Evolutionary conservation across 2,888 invertebrate species (phyloP), one percentile per base, ranked within the genome.

Genomic region (Corbicula japonica): DNA sequence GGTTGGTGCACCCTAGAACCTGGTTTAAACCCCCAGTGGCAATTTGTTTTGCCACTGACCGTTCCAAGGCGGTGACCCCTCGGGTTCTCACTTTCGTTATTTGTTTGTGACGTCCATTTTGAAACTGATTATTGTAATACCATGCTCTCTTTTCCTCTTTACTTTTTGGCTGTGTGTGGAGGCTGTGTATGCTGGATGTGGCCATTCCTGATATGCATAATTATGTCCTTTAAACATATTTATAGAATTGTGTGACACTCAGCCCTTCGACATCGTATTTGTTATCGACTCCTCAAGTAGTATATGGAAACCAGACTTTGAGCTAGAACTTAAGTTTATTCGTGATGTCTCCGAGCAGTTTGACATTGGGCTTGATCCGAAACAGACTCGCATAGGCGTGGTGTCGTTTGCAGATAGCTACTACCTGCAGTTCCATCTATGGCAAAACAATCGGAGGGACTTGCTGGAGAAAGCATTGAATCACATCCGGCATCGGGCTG

Each of bases 261-360:
- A 78, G 32, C 56, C 76, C 1, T 73, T 85, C 10, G 88, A 88
- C 68, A 76, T 88, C 4, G 84, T 87, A 23, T 88, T 89, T 66
- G 69, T 86, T n/a, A 73, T 89, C 41, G 89, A 89, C 73, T 79
- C 83, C 1, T 88, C 89, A 5, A 83, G 85, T 58, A 87, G 87
- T 62, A 85, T 89, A 5, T 86, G 85, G 84, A 68, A 65, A 41
- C 81, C 80, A 1, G 85, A 89, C 70, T 90, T 89, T 69, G 65
- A 84, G 4, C 79, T 77, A 8, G 85, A 86, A 52, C 44, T 86
- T 1, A 44, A 75, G 46, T 89, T 89, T 50, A 81, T 87, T 8
- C 75, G 75, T 21, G 79, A 86, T 34, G 74, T 88, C 34, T 54
- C 86, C 12, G 66, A 77, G 10, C 70, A 80, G 58, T 86, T 88